Conservation (phyloP, 2,113 vertebrate species). For the Turdus rufiventris region DNA sequence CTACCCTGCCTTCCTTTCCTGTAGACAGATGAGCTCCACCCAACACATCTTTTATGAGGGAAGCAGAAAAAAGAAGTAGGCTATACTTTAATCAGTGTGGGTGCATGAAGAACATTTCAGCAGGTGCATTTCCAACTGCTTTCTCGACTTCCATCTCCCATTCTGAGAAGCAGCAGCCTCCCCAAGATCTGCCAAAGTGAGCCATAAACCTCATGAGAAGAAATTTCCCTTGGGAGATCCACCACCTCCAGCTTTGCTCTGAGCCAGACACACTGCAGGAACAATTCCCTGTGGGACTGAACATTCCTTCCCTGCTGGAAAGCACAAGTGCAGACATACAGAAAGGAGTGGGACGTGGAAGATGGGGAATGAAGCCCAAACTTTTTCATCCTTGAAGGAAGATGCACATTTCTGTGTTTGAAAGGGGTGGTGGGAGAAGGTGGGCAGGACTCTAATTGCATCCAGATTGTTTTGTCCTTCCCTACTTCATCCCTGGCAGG, state of each 20-base stretch:
- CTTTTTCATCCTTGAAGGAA: neutral
- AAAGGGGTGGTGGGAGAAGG: neutral
- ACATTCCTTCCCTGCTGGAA: neutral
- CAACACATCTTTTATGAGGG: neutral
- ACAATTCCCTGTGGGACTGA: neutral
- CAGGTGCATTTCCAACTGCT: neutral
- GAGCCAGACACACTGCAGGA: neutral
- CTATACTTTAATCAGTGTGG: neutral
- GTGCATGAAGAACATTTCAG: neutral
- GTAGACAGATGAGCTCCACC: constrained; percentile 21
- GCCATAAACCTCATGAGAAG: neutral
- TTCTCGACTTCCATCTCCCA: neutral
- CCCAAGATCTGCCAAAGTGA: neutral
- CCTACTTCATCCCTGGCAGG: neutral
- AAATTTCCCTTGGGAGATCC: neutral
- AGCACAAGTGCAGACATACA: neutral
- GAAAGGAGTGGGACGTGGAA: neutral
- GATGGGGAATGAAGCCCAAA: neutral
- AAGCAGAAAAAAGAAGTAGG: neutral
- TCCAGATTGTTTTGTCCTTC: constrained; percentile 23
- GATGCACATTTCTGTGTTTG: neutral
- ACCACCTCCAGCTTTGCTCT: neutral
- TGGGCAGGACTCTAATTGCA: constrained; percentile 12
- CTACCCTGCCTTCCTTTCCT: constrained; percentile 1
- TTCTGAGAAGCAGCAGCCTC: neutral